Conservation (phyloP, 2,888 invertebrate species). For the Xestoiulus laeticollis region DNA sequence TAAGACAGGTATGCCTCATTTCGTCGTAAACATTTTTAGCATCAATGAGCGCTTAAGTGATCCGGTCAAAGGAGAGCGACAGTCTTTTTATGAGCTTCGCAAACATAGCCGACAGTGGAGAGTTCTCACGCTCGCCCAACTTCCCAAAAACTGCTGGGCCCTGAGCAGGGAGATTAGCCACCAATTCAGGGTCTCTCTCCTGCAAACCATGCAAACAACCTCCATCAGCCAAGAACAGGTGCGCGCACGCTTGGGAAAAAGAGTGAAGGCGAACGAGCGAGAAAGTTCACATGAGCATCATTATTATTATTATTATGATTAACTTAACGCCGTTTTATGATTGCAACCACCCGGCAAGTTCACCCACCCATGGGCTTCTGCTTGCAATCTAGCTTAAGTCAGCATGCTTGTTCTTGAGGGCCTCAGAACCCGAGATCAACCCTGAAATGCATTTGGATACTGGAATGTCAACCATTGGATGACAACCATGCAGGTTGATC, state of each 20-base stretch:
- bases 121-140: constrained; percentile 17
- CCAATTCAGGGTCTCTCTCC: not conserved
- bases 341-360: constrained; percentile 12
- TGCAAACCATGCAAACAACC: not conserved
- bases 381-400: too few relatives aligned
- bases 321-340: constrained; percentile 37
- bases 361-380: not conserved
- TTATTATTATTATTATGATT: constrained; percentile 37
- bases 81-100: constrained; percentile 34
- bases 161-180: constrained; percentile 23
- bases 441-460: not conserved
- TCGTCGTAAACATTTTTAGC: constrained; percentile 14
- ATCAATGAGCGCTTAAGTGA: constrained; percentile 37
- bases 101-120: constrained; percentile 27
- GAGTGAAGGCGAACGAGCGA: constrained; percentile 19
- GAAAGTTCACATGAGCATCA: constrained; percentile 25
- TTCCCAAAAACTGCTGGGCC: not conserved
- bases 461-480: too few relatives aligned
- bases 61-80: constrained; percentile 34
- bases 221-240: not conserved
- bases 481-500: too few relatives aligned
- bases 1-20: constrained; percentile 12
- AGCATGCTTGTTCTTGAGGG: not conserved
- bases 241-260: constrained; percentile 1
- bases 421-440: not conserved